A percentile compares a stretch with the other conserved stretches of the same genome.
These are phyloP conservation scores for Tenualosa ilisha DNA, from an alignment of 2,797 vertebrate species.

Conservation along the genomic window DNA sequence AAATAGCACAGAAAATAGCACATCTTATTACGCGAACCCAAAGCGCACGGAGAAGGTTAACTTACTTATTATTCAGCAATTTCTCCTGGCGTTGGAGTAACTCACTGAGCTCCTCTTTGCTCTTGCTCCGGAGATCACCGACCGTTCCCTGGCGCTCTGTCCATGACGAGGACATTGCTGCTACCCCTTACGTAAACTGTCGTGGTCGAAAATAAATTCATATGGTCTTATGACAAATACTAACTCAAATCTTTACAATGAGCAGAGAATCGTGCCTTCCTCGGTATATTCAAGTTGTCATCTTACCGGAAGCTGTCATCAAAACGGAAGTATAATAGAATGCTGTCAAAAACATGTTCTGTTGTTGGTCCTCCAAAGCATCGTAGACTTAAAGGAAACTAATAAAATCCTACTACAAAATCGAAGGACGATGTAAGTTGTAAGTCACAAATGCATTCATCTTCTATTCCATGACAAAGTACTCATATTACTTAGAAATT, in stretches of 20 bases:
- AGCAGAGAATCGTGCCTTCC: neutral
- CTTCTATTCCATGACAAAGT: no score
- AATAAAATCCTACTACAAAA: no score
- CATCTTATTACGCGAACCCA: neutral
- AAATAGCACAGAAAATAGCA: no score
- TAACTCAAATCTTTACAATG: neutral
- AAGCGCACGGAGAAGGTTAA: neutral
- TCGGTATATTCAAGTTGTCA: neutral
- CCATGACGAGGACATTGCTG: constrained; percentile 65
- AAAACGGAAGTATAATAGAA: constrained; percentile 19
- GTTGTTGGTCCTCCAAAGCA: neutral
- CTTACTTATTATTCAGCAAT: constrained; percentile 77
- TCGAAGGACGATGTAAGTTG: no score
- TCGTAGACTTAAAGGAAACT: no score
- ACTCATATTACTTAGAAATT: no score
- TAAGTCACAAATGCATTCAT: no score
- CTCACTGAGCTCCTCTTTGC: constrained; percentile 80
- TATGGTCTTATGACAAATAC: neutral
- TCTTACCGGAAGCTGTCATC: neutral
- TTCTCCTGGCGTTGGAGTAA: constrained; percentile 84
- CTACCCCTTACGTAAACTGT: neutral
- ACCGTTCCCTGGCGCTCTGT: constrained; percentile 69
- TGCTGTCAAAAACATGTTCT: neutral
- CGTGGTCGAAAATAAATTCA: neutral
- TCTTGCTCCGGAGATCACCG: constrained; percentile 71